Conservation (phyloP, 2,113 vertebrate species). For the Aplodontia rufa region DNA sequence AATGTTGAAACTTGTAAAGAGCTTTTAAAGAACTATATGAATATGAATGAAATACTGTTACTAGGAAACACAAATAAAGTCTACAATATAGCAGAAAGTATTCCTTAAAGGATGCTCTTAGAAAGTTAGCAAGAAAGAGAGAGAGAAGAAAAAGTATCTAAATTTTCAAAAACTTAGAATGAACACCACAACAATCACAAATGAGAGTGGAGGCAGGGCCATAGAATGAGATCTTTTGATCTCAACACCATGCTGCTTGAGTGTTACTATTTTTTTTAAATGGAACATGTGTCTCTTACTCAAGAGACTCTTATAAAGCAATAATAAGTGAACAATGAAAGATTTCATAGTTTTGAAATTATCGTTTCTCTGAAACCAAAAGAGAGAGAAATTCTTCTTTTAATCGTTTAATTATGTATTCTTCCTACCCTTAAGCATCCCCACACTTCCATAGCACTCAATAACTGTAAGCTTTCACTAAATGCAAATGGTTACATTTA, state of each 20-base stretch:
- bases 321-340: constrained; percentile 32
- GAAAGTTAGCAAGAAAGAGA: not conserved
- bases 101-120: not conserved
- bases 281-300: not conserved
- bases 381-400: not conserved
- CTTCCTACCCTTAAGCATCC: constrained; percentile 26
- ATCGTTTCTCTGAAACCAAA: constrained; percentile 26
- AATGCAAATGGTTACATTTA: constrained; percentile 54
- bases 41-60: not conserved
- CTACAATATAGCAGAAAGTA: not conserved
- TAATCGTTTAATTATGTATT: constrained; percentile 51
- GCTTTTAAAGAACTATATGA: not conserved
- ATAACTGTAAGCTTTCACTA: constrained; percentile 24
- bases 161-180: not conserved
- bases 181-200: not conserved
- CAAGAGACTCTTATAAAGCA: not conserved
- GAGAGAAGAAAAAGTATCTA: not conserved
- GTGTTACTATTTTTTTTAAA: not conserved
- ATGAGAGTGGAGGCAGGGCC: not conserved
- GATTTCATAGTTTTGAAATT: constrained; percentile 31
- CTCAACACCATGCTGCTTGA: not conserved
- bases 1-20: not conserved
- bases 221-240: not conserved
- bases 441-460: not conserved
- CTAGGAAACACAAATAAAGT: constrained; percentile 9